Evolutionary conservation across 64 coral and sea anemone species (phyloP), one percentile per base, ranked within the genome.

Genomic region (Pocillopora damicornis): DNA sequence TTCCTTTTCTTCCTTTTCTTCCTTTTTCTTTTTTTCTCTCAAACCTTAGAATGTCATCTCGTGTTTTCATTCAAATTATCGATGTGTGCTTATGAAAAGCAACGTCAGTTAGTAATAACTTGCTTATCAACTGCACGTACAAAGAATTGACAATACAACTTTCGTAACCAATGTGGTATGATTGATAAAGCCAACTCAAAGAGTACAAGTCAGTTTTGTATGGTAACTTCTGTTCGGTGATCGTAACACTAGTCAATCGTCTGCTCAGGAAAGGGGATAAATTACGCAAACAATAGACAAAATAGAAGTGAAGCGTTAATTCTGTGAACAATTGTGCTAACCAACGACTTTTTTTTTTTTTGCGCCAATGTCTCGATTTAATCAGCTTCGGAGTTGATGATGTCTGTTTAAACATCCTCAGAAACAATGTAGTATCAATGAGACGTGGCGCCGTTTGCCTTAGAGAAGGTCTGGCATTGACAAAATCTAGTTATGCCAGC

Each of bases 351-450:
- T 60, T 78, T 1, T 58, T 60, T 78, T 78, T 58, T 9, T 78
- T 58, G 20, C 56, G 12, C 58, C 56, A n/a, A 12, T 60, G n/a
- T 26, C 57, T 60, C n/a, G 9, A 18, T 60, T 79, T 79, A 51
- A n/a, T 22, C 77, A 79, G 77, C 77, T 79, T 79, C 58, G 13
- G n/a, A 25, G 18, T 23, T 79, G 56, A 79, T 79, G 77, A 79
- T 26, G 77, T 34, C 58, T 79, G 77, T 79, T 79, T 15, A 79
- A 79, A 79, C 77, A 30, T 60, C 0, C 12, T 26, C 77, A 13
- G 10, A 79, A 30, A 79, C 57, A 14, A 34, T 60, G 57, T 22
- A 17, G n/a, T 14, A n/a, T 79, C 60, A 23, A 26, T 56, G 59
- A 22, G 3, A 26, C 22, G n/a, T 25, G 18, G 56, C 51, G 17